phyloP scores from a whole-genome alignment of 2,888 invertebrate species.

The Yponomeuta cagnagella region DNA sequence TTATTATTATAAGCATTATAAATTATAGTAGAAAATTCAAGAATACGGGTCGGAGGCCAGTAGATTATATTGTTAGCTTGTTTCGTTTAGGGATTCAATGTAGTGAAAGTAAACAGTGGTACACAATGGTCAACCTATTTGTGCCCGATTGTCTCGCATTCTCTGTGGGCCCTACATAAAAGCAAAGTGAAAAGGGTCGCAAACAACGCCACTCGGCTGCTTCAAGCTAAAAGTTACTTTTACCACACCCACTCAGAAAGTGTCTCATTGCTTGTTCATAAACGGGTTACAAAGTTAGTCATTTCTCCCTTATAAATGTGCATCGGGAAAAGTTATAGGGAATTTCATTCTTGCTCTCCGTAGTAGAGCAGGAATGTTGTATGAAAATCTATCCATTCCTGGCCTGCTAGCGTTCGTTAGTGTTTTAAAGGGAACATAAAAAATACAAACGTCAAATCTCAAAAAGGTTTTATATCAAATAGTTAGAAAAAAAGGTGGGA shows the following conservation, averaged over 20 bases:
- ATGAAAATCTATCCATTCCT: too few species aligned
- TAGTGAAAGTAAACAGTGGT: conserved; percentile 12
- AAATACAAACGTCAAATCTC: too few species aligned
- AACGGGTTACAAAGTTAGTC: too few species aligned
- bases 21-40: neutral
- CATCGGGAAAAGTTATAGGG: too few species aligned
- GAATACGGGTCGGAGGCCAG: neutral
- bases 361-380: neutral
- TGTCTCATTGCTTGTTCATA: too few species aligned
- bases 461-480: too few species aligned
- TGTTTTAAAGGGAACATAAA: too few species aligned
- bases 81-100: conserved; percentile 10
- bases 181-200: conserved; percentile 9
- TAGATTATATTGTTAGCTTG: neutral
- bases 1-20: neutral
- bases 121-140: conserved; percentile 8
- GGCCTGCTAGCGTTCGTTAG: too few species aligned
- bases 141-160: conserved; percentile 7
- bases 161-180: conserved; percentile 5
- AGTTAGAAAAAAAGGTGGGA: too few species aligned
- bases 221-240: neutral
- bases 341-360: too few species aligned
- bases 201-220: neutral
- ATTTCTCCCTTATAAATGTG: too few species aligned
- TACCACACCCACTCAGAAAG: too few species aligned